Percentiles rank a stretch among this genome's conserved stretches.
Evolutionary conservation across 2,113 vertebrate genomes (phyloP).

Genomic region (Microtus montanus): DNA sequence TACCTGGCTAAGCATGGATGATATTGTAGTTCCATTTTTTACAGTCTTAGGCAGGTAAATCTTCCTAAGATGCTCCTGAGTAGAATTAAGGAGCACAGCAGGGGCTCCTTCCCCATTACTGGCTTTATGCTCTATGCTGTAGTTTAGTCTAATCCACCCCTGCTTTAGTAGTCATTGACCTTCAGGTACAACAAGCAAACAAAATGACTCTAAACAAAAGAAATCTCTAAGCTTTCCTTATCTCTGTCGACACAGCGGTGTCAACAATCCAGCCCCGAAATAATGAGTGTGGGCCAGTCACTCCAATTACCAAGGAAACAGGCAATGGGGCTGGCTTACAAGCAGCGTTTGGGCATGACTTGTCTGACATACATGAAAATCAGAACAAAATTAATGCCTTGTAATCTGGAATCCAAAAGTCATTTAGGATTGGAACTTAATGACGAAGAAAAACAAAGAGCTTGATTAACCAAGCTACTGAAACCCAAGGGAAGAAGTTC

Average conservation of each 20-base stretch:
- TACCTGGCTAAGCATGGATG: constrained; percentile 10
- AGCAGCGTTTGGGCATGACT: constrained; percentile 61
- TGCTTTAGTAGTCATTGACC: constrained; percentile 70
- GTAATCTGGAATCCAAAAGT: constrained; percentile 73
- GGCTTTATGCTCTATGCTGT: constrained; percentile 48
- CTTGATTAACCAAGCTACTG: constrained; percentile 39
- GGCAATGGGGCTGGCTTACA: constrained; percentile 58
- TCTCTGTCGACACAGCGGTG: constrained; percentile 44
- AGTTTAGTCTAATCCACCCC: constrained; percentile 63
- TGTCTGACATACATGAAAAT: constrained; percentile 67
- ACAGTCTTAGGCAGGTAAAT: not conserved
- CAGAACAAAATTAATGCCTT: constrained; percentile 77
- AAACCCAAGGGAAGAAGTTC: constrained; percentile 29
- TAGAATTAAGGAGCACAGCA: constrained; percentile 54
- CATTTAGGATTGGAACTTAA: constrained; percentile 69
- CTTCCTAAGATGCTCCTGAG: constrained; percentile 37
- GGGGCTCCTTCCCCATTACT: constrained; percentile 46
- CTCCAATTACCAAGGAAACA: constrained; percentile 75
- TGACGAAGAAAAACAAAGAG: constrained; percentile 61
- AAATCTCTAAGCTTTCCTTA: constrained; percentile 59
- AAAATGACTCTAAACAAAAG: constrained; percentile 62
- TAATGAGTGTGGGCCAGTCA: constrained; percentile 63
- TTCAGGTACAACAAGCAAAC: constrained; percentile 72
- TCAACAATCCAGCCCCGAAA: constrained; percentile 67
- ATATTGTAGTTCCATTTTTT: constrained; percentile 39